A percentile compares a stretch with the other conserved stretches of the same genome.
Evolutionary conservation across 1,140 invertebrate species (phyloP).

Genomic region (Panagrolaimus sp.): DNA sequence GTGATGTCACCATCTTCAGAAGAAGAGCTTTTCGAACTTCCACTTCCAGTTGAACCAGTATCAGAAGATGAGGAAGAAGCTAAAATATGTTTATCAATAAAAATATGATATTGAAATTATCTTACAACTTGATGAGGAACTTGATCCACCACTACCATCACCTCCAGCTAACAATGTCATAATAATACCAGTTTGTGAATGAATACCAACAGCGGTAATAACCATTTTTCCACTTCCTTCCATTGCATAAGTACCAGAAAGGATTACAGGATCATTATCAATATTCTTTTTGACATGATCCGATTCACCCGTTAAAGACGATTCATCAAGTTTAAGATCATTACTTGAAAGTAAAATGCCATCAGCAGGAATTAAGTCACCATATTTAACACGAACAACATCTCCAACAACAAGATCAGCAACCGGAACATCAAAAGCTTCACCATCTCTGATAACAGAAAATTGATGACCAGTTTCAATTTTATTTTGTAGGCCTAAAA

Average conservation of each 20-base stretch:
- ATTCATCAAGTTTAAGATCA: conserved; percentile 96
- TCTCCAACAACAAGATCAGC: conserved; percentile 96
- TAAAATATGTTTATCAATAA: background rate
- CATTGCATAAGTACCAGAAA: conserved; percentile 58
- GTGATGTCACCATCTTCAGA: conserved; percentile 36
- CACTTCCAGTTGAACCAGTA: conserved; percentile 14
- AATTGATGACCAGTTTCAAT: conserved; percentile 99
- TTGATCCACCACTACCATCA: conserved; percentile 28
- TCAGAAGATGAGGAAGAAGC: conserved; percentile 35
- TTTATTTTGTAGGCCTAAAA: conserved; percentile 73
- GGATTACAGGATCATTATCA: conserved; percentile 55
- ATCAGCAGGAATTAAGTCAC: conserved; percentile 91
- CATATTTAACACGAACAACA: conserved; percentile 75
- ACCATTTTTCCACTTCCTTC: conserved; percentile 57
- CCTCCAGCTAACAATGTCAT: conserved; percentile 64
- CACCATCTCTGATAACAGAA: conserved; percentile 82
- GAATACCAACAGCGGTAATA: conserved; percentile 56
- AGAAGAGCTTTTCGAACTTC: conserved; percentile 5
- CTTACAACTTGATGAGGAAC: conserved; percentile 29
- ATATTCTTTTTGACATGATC: conserved; percentile 94
- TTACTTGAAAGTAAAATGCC: conserved; percentile 95
- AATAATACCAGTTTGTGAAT: conserved; percentile 59
- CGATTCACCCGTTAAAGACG: conserved; percentile 94
- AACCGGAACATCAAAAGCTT: conserved; percentile 87
- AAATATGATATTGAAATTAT: background rate